Evolutionary conservation across 2,888 invertebrate genomes (phyloP), one percentile per base, ranked within the genome.

Genomic region (Drosophila greeni): DNA sequence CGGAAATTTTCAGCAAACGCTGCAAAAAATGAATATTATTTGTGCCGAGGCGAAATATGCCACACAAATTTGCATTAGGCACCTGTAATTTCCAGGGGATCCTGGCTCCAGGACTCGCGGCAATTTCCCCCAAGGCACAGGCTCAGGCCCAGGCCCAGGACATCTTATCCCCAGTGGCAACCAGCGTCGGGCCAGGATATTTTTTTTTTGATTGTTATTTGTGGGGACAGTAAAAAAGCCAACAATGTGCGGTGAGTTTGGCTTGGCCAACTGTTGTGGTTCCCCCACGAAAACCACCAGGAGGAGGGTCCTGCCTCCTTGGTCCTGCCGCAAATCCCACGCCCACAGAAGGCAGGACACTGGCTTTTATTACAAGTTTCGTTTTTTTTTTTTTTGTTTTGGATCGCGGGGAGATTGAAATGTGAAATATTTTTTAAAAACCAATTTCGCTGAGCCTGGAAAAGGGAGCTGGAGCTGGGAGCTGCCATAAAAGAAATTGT

Each of bases 381-480:
- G 8, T 20, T 36, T 45, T 23, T 29, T n/a, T n/a, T 47, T 23
- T 26, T 20, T 36, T 45, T 23, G 45, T n/a, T n/a, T n/a, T n/a
- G n/a, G 37, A 37, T 29, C 14, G 60, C 51, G 57, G 58, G 80
- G 75, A 85, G 85, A 82, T 86, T 84, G 76, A 78, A 80, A 77
- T 80, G 77, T 79, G 80, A 79, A 86, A 85, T 75, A 86, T 85
- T 83, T 86, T 86, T 85, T 73, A 77, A 86, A 86, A 86, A 86
- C 82, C 86, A 86, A 86, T 86, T 86, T 86, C 75, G 81, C 64
- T 83, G 76, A 75, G 84, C 75, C 70, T 43, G 36, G 42, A 64
- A 54, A 16, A 34, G 36, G 48, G 48, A 29, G n/a, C 8, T 31
- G 16, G 48, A 23, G 51, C 23, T 43, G 26, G 16, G 48, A 23